Evolutionary conservation across 2,888 invertebrate genomes (phyloP).

Genomic region (Chrysomela aeneicollis): DNA sequence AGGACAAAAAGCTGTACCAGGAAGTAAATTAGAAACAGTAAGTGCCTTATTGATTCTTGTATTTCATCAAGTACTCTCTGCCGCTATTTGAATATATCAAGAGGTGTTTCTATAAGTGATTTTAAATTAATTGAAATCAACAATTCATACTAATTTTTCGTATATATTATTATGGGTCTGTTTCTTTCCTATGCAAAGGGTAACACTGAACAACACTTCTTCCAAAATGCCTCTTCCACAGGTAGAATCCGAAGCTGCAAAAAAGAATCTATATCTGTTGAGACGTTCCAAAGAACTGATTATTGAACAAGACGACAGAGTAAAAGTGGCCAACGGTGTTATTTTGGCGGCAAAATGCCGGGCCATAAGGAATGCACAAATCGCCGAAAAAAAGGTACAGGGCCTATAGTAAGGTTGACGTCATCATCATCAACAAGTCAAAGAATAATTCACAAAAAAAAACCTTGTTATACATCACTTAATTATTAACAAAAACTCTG

Average conservation of each 20-base stretch:
- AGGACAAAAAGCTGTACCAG: conserved; percentile 47
- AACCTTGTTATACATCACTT: neutral
- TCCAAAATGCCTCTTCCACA: too few species aligned
- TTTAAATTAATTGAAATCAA: too few species aligned
- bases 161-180: too few species aligned
- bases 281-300: conserved; percentile 64
- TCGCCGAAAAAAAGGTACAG: conserved; percentile 68
- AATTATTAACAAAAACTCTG: neutral
- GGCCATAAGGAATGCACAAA: conserved; percentile 84
- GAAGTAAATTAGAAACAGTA: conserved; percentile 46
- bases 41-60: neutral
- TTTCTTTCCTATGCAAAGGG: too few species aligned
- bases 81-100: too few species aligned
- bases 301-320: conserved; percentile 71
- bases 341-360: conserved; percentile 86
- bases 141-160: too few species aligned
- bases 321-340: conserved; percentile 77
- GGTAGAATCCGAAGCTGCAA: conserved; percentile 63
- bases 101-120: too few species aligned
- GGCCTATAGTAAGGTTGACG: too few species aligned
- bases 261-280: conserved; percentile 62
- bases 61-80: too few species aligned
- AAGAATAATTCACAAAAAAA: neutral
- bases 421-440: too few species aligned
- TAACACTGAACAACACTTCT: too few species aligned